Percentiles rank a stretch among this genome's conserved stretches.
Evolutionary conservation across 2,797 vertebrate species (phyloP).

Genomic region (Arremon brunneinucha): DNA sequence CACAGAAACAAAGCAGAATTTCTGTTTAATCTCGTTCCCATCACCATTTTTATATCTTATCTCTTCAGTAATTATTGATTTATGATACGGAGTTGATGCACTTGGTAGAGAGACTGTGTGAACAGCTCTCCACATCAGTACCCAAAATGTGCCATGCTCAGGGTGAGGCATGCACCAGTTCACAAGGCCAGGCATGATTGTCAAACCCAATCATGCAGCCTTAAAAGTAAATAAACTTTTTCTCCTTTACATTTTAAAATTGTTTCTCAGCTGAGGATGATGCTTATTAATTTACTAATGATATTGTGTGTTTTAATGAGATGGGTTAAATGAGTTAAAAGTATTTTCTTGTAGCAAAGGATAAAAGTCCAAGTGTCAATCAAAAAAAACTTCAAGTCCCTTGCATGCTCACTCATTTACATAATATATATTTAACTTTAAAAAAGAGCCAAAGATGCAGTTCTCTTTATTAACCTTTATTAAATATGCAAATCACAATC

Average conservation of each 20-base stretch:
- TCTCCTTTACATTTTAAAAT: background rate
- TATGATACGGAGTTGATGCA: background rate
- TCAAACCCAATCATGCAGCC: background rate
- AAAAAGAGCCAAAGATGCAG: background rate
- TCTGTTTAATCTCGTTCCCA: background rate
- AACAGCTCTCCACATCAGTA: background rate
- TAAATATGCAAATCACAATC: background rate
- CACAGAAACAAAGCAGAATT: background rate
- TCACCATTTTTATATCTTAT: background rate
- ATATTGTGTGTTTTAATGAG: background rate
- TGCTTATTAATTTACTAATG: background rate
- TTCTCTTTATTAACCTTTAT: background rate
- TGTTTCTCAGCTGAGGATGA: background rate
- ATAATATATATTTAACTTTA: background rate
- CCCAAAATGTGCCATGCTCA: background rate
- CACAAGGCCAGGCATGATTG: background rate
- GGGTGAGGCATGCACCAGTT: background rate
- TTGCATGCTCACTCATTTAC: background rate
- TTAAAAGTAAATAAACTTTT: background rate
- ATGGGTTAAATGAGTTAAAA: background rate
- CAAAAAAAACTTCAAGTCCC: fast-evolving
- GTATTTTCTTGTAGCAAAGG: background rate
- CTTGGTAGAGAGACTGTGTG: background rate
- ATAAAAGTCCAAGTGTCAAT: background rate
- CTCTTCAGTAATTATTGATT: background rate